Base-by-base conservation (phyloP, 2,113 vertebrate species). In the Cyanoramphus novaezelandiae region DNA sequence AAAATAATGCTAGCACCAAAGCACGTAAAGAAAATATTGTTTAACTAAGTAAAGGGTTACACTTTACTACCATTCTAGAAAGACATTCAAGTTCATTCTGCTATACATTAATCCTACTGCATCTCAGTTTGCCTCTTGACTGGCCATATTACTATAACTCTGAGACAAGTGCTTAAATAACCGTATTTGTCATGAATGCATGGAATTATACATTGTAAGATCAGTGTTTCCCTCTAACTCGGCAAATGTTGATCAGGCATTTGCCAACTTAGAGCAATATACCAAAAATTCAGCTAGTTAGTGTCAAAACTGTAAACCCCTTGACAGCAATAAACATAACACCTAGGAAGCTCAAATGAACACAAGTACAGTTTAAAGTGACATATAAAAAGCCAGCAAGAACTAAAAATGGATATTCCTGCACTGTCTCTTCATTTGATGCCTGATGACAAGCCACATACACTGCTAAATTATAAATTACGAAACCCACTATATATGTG, bases 161-260 rank as follows among this genome's bases (percentile, higher is more conserved):
- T 23, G 7, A 17, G 59, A 90, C 82, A 96, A 96, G 67, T 74
- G 96, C 91, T 96, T 83, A 92, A 96, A 91, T 84, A 90, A 86
- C 31, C 3, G 0, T 62, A 33, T 81, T 90, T 85, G 17, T 35
- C 71, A 57, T 77, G 71, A 94, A 88, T 59, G n/a, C 52, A 46
- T 53, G 39, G 72, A 95, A 50, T n/a, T 67, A 84, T 39, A 71
- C 14, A 5, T 80, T 90, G 47, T 17, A 85, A 87, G 13, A 60
- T 49, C 33, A 52, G 35, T 80, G 60, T 39, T 57, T 64, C 78
- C 62, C n/a, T 65, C 67, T 55, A 71, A 20, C 5, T 75, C 7
- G 1, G 77, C 39, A 93, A 95, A 94, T 27, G 20, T 27, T 94
- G 70, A 84, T 35, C 46, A 64, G 39, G 43, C 68, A 86, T 76